A percentile compares a stretch with the other conserved stretches of the same genome.
Conservation (phyloP, 2,888 invertebrate genomes). For the Clepsis dumicolana region DNA sequence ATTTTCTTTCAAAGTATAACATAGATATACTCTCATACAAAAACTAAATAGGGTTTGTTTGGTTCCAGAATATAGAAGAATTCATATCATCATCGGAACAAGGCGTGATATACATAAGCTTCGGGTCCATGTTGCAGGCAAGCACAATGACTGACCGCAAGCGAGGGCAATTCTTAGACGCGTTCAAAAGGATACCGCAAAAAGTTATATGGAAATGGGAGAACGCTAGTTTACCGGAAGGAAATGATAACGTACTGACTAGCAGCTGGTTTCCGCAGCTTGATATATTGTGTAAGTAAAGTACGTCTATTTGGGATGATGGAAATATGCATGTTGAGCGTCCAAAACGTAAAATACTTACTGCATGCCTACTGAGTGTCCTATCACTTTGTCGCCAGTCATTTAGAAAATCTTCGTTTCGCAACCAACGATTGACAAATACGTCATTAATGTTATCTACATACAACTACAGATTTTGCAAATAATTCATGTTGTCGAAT, state of each 20-base stretch:
- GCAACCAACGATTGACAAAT: too few species aligned
- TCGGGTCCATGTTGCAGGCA: slow-evolving; percentile 90
- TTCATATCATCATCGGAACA: slow-evolving; percentile 87
- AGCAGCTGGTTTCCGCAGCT: slow-evolving; percentile 89
- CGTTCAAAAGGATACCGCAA: slow-evolving; percentile 87
- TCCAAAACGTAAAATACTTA: too few species aligned
- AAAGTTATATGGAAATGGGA: slow-evolving; percentile 92
- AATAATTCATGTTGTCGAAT: too few species aligned
- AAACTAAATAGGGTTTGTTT: slow-evolving; percentile 31
- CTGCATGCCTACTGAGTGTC: too few species aligned
- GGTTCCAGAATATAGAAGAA: slow-evolving; percentile 84
- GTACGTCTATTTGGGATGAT: slow-evolving; percentile 57
- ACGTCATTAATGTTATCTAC: too few species aligned
- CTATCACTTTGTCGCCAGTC: too few species aligned
- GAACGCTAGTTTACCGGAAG: slow-evolving; percentile 81
- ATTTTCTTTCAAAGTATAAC: too few species aligned
- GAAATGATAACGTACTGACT: slow-evolving; percentile 86
- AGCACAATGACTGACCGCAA: slow-evolving; percentile 87
- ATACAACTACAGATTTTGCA: too few species aligned
- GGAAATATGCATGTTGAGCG: not conserved
- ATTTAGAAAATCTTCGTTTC: too few species aligned
- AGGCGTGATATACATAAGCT: slow-evolving; percentile 90
- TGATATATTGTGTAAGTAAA: slow-evolving; percentile 89
- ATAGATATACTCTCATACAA: not conserved
- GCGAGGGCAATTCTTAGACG: slow-evolving; percentile 84